Evolutionary conservation across 2,113 vertebrate species (phyloP).

Genomic region (Dipodomys merriami): DNA sequence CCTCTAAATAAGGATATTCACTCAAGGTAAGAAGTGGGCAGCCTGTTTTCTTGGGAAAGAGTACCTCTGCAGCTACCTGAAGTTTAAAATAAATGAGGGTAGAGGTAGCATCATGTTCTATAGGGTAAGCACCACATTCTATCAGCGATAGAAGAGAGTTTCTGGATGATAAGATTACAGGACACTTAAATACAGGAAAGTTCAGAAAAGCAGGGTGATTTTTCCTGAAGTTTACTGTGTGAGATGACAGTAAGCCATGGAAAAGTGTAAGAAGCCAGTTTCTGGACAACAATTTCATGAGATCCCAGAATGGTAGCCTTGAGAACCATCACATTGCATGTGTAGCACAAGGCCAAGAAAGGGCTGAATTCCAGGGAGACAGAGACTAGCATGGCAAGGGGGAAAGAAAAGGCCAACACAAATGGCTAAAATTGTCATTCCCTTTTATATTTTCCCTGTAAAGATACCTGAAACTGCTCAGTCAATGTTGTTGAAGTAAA

Average conservation of each 20-base stretch:
- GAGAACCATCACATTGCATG: neutral
- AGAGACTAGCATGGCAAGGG: neutral
- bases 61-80: neutral
- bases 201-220: neutral
- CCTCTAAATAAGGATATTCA: neutral
- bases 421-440: neutral
- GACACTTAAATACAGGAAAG: neutral
- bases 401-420: neutral
- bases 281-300: neutral
- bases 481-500: conserved; percentile 7
- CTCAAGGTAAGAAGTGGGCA: neutral
- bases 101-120: neutral
- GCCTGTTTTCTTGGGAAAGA: neutral
- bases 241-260: neutral
- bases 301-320: neutral
- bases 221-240: neutral
- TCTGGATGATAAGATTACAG: neutral
- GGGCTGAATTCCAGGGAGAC: neutral
- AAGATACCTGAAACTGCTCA: neutral
- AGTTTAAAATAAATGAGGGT: neutral
- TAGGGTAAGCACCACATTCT: neutral
- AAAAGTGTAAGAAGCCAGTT: neutral
- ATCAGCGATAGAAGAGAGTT: neutral
- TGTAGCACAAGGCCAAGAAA: neutral
- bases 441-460: neutral